Base-by-base conservation (phyloP, 2,888 invertebrate genomes). In the Tridacna gigas region DNA sequence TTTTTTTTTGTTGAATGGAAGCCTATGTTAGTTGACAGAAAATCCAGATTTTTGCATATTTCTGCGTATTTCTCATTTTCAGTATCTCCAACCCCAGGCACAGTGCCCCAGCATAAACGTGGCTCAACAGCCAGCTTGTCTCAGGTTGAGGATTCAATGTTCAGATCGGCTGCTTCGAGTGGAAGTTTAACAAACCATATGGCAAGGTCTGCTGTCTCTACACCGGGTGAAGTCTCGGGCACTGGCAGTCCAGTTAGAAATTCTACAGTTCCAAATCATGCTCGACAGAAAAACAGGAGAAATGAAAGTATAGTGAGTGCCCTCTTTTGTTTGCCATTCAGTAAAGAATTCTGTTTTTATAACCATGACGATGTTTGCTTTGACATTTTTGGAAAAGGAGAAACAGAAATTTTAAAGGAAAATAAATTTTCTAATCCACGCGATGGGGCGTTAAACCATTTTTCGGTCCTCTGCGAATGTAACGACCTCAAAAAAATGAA, bases 71-170 rank as follows among this genome's bases (percentile, higher is more conserved):
- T 63, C 13, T 63, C 37, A 25, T 13, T 74, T 65, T 28, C 84
- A 90, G 91, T 86, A 26, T 89, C 87, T n/a, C 90, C 90, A 0
- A 86, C 84, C 0, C 88, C 88, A 28, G 88, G 88, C 0, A 82
- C 61, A 66, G 89, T 89, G 1, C 90, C 89, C 0, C 89, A 89
- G 47, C 88, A 89, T 65, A 92, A 91, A 74, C 91, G 93, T 76
- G 94, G 93, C 37, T 94, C 94, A 0, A 91, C 94, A 5, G 94
- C 93, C 45, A 94, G 94, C 82, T 86, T 94, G 74, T 93, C 94
- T 0, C 91, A 93, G 76, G 89, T 94, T 28, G 94, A 94, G 81
- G 91, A 91, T 80, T 86, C 91, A 12, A 91, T 91, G 91, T 90
- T 89, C 74, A 82, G 90, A 45, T 82, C 88, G 22, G 82, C 83